Conservation (phyloP, 2,797 vertebrate genomes). For the Knipowitschia caucasica region DNA sequence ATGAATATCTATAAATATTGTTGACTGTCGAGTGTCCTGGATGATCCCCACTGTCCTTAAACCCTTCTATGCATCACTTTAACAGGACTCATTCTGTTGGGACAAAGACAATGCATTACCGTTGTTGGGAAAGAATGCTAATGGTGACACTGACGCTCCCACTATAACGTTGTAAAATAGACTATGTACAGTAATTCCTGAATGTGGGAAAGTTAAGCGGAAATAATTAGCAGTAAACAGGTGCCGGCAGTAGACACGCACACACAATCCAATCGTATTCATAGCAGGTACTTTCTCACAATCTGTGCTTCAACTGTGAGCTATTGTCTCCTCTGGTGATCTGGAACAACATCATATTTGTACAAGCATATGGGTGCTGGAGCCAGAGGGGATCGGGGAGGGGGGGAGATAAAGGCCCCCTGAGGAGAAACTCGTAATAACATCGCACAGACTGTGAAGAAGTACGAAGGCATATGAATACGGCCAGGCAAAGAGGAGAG, state of each 20-base stretch:
- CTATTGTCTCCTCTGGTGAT: constrained; percentile 37
- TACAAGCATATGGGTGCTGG: constrained; percentile 42
- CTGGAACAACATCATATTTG: constrained; percentile 27
- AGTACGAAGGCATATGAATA: constrained; percentile 15
- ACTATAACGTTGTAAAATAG: constrained; percentile 3
- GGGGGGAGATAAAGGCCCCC: constrained; percentile 25
- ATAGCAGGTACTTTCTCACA: constrained; percentile 14
- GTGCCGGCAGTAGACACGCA: constrained; percentile 12
- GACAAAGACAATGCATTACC: too few relatives aligned
- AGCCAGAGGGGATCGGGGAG: constrained; percentile 26
- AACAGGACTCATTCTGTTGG: too few relatives aligned
- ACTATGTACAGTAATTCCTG: constrained; percentile 13
- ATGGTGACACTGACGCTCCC: constrained; percentile 28
- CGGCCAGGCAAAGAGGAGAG: background rate
- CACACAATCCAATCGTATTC: constrained; percentile 13
- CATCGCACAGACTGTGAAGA: constrained; percentile 20
- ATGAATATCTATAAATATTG: too few relatives aligned
- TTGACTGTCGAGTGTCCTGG: too few relatives aligned
- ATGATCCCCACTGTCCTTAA: too few relatives aligned
- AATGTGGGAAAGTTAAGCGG: constrained; percentile 22
- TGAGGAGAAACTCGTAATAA: constrained; percentile 36
- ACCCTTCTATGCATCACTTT: too few relatives aligned
- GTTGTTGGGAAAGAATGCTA: constrained; percentile 56
- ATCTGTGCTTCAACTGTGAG: constrained; percentile 23
- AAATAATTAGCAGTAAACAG: constrained; percentile 29